Percentiles rank a stretch among this genome's conserved stretches.
phyloP scores from a whole-genome alignment of 2,797 vertebrate genomes.

The Pteropus rufus region DNA sequence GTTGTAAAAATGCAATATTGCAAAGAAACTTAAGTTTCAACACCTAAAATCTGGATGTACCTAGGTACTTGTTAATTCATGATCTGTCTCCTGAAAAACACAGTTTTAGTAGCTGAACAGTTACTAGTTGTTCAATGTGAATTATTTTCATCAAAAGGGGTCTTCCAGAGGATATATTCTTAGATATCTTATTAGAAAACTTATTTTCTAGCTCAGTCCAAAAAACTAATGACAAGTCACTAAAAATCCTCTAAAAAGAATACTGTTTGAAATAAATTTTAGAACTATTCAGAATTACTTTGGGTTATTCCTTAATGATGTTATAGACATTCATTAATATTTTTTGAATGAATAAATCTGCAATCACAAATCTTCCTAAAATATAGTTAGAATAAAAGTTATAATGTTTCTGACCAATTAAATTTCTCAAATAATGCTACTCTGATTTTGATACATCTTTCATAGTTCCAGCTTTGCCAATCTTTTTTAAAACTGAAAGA shows the following conservation, averaged over 20 bases:
- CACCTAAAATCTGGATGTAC: not conserved
- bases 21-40: not conserved
- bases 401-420: not conserved
- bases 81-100: not conserved
- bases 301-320: not conserved
- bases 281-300: not conserved
- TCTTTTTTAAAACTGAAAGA: not conserved
- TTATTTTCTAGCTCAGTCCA: not conserved
- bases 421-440: not conserved
- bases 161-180: too few relatives aligned
- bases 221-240: not conserved
- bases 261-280: constrained; percentile 13
- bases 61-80: not conserved
- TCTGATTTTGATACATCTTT: not conserved
- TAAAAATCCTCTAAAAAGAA: not conserved
- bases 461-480: not conserved
- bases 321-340: not conserved
- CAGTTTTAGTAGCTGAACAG: not conserved
- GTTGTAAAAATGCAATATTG: not conserved
- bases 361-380: not conserved
- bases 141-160: too few relatives aligned
- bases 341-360: not conserved
- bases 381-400: constrained; percentile 9
- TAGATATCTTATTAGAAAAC: not conserved
- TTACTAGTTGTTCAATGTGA: too few relatives aligned